Conservation (phyloP, 2,113 vertebrate species). For the Perognathus longimembris region DNA sequence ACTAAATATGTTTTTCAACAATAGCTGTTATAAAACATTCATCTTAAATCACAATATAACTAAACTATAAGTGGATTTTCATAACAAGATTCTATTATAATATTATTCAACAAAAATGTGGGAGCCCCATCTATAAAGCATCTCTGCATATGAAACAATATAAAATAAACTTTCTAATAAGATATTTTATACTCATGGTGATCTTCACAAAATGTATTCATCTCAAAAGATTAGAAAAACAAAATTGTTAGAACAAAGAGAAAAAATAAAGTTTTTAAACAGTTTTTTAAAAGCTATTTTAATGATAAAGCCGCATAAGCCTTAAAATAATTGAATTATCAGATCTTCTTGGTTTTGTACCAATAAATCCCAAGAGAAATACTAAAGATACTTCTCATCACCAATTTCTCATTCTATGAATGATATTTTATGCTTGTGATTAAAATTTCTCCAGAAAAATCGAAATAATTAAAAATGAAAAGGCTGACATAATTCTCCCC, state of each 20-base stretch:
- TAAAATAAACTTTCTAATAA: background rate
- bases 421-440: conserved; percentile 5
- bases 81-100: conserved; percentile 40
- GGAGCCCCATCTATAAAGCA: background rate
- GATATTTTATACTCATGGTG: conserved; percentile 20
- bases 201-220: background rate
- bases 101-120: conserved; percentile 29
- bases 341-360: background rate
- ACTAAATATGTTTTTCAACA: background rate
- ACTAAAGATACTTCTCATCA: conserved; percentile 32
- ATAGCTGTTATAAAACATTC: background rate
- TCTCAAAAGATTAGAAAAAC: conserved; percentile 29
- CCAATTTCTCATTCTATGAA: background rate
- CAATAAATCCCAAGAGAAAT: conserved; percentile 31
- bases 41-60: background rate
- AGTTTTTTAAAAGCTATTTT: background rate
- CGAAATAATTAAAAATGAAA: conserved; percentile 35
- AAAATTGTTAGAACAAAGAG: background rate
- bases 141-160: background rate
- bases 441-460: conserved; percentile 27
- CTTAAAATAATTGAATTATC: conserved; percentile 37
- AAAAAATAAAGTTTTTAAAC: background rate
- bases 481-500: background rate
- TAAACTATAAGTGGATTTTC: conserved; percentile 44
- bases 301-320: background rate